Evolutionary conservation across 1,140 invertebrate species (phyloP), one percentile per base, ranked within the genome.

Genomic region (Daktulosphaira vitifoliae): DNA sequence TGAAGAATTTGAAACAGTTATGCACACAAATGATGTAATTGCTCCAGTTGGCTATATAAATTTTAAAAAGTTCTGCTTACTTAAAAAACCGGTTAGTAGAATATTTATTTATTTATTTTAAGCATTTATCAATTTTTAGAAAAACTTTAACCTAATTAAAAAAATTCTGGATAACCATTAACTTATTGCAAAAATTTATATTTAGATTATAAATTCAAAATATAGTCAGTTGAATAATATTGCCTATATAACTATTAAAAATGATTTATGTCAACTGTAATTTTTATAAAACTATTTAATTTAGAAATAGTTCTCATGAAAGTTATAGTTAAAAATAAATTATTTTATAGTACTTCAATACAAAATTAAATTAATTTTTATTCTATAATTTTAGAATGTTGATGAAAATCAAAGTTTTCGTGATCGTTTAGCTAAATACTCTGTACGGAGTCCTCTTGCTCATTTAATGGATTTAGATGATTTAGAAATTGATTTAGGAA

Each of bases 31-130:
- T 72, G 90, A 96, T 81, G 85, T 90, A 1, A 87, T 96, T 74
- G 91, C 91, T 42, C 90, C 91, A 44, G 92, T 95, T 54, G 92
- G 90, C 52, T 97, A 94, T 76, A 78, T 98, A 26, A 92, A 89
- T 76, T 84, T 96, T 66, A 85, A 83, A 68, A 88, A 88, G 74
- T 75, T 95, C 42, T 84, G 85, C 69, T 76, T 92, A 67, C 83
- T 86, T 76, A 76, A 83, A 65, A 88, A 89, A 78, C 73, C 80
- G 73, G 79, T 77, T 73, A 73, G 74, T 76, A 71, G 38, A 71
- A 51, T 18, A 33, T 33, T 33, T 33, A 11, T 11, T 33, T 48
- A n/a, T 6, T 48, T 22, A n/a, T 48, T n/a, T 39, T n/a, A 39
- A 9, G 38, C 38, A n/a, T n/a, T n/a, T n/a, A n/a, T n/a, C n/a